Conservation (phyloP, 2,888 invertebrate species). For the Atethmia centrago region DNA sequence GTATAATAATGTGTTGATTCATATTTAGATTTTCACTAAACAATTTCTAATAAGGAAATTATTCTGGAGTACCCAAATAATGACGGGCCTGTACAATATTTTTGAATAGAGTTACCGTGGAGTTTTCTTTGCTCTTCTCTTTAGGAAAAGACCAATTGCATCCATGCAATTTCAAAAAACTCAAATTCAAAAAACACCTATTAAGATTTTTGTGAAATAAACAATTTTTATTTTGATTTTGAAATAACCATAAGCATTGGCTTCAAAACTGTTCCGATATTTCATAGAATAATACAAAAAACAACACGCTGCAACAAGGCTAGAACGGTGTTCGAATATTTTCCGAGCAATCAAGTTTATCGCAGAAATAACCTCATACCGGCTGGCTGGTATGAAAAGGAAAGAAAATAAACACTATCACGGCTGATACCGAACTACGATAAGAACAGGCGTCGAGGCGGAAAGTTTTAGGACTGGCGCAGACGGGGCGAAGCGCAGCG, state of each 20-base stretch:
- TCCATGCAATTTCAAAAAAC: too few species aligned
- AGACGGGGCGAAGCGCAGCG: not conserved
- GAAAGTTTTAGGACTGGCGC: constrained; percentile 31
- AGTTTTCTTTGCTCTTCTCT: too few species aligned
- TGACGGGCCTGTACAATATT: not conserved
- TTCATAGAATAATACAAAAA: constrained; percentile 10
- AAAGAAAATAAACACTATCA: constrained; percentile 51
- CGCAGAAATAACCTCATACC: constrained; percentile 33
- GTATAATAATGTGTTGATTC: not conserved
- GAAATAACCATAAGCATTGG: not conserved
- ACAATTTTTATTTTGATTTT: too few species aligned
- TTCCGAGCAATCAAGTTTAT: constrained; percentile 51
- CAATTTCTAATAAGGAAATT: not conserved
- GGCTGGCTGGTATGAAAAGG: constrained; percentile 35
- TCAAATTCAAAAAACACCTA: too few species aligned
- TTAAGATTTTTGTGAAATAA: too few species aligned
- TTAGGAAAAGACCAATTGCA: too few species aligned
- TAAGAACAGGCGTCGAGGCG: constrained; percentile 36
- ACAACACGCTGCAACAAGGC: not conserved
- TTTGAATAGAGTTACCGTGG: too few species aligned
- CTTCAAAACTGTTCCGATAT: not conserved
- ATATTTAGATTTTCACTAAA: not conserved
- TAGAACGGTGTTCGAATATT: constrained; percentile 47
- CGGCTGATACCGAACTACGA: constrained; percentile 57
- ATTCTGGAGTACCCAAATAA: not conserved